Evolutionary conservation across 2,888 invertebrate genomes (phyloP).

Genomic region (Leucozona laternaria): DNA sequence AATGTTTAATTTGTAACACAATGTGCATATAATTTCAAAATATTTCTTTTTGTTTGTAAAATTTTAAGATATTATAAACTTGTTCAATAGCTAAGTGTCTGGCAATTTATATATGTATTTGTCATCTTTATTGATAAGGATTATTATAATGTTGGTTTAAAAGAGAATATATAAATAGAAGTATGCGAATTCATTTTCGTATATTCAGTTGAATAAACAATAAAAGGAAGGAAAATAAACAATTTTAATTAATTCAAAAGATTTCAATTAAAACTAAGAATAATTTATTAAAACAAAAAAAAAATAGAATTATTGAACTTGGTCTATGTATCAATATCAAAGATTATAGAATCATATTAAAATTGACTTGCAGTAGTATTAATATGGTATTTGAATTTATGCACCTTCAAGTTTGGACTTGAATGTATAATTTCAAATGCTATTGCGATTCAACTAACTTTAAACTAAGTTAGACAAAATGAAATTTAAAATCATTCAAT

Average conservation of each 20-base stretch:
- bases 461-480: too few species aligned
- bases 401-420: too few species aligned
- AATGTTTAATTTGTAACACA: constrained; percentile 66
- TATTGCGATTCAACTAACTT: too few species aligned
- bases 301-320: too few species aligned
- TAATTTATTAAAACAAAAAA: too few species aligned
- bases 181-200: background rate
- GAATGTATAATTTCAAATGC: too few species aligned
- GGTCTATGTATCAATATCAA: too few species aligned
- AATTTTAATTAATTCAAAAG: too few species aligned
- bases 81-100: constrained; percentile 22
- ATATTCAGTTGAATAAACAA: background rate
- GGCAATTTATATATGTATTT: constrained; percentile 13
- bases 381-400: too few species aligned
- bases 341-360: too few species aligned
- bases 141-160: background rate
- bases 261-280: background rate
- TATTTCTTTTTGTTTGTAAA: background rate
- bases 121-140: constrained; percentile 37
- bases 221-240: background rate
- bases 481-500: too few species aligned
- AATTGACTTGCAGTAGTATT: too few species aligned
- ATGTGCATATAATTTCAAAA: constrained; percentile 64
- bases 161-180: background rate
- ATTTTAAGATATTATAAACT: constrained; percentile 24